phyloP scores from a whole-genome alignment of 2,113 vertebrate genomes.

The Dromiciops gliroides region DNA sequence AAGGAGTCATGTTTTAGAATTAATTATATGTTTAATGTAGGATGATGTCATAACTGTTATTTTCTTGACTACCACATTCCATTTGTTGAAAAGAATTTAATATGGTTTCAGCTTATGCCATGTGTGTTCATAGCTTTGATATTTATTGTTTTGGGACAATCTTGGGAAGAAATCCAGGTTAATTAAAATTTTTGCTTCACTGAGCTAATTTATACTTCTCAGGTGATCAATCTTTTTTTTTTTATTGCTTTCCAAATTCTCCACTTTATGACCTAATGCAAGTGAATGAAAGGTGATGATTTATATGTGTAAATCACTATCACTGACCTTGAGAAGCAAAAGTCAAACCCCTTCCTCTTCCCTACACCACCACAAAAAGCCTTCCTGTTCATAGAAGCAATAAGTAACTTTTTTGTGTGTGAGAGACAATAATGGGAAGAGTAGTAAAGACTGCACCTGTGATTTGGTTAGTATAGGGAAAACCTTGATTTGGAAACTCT shows the following conservation, averaged over 20 bases:
- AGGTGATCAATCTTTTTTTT: background rate
- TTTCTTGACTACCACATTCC: background rate
- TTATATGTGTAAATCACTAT: background rate
- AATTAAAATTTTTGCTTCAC: background rate
- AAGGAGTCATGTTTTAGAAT: slow-evolving; percentile 4
- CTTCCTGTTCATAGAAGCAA: background rate
- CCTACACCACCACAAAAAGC: background rate
- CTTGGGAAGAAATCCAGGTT: background rate
- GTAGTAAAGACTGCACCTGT: background rate
- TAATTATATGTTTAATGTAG: background rate
- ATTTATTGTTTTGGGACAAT: background rate
- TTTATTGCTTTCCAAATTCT: background rate
- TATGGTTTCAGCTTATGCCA: background rate
- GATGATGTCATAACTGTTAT: background rate
- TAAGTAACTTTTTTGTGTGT: background rate
- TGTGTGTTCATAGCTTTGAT: background rate
- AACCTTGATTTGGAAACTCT: too few species aligned
- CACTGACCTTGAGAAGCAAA: background rate
- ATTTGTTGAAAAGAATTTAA: background rate
- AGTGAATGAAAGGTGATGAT: background rate
- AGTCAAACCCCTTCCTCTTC: background rate
- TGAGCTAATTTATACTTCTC: background rate
- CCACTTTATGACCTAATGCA: background rate
- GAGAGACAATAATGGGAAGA: background rate
- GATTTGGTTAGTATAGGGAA: too few species aligned